A percentile compares a stretch with the other conserved stretches of the same genome.
Conservation (phyloP, 2,888 invertebrate species). For the Catocala sponsa region DNA sequence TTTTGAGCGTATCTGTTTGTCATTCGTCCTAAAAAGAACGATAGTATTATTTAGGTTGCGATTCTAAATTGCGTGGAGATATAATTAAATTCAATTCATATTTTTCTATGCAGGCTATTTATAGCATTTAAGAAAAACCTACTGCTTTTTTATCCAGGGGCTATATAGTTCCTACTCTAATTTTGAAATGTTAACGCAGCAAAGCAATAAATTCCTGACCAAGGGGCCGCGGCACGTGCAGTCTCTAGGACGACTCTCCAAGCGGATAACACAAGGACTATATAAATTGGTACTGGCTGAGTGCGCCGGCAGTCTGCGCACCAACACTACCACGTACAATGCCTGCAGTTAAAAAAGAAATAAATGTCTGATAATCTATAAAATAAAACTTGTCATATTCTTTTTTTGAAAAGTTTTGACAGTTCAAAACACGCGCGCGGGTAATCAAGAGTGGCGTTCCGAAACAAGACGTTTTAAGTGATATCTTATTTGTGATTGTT, state of each 20-base stretch:
- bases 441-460: conserved; percentile 31
- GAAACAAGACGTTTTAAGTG: conserved; percentile 18
- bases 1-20: too few species aligned
- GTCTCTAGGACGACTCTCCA: conserved; percentile 52
- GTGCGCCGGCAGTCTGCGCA: conserved; percentile 65
- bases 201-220: conserved; percentile 22
- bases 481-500: conserved; percentile 30
- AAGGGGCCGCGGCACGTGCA: conserved; percentile 39
- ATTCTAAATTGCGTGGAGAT: too few species aligned
- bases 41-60: too few species aligned
- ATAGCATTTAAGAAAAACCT: too few species aligned
- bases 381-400: not conserved
- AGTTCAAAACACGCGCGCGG: conserved; percentile 26
- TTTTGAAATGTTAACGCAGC: not conserved
- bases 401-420: conserved; percentile 15
- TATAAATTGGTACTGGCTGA: conserved; percentile 67
- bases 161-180: too few species aligned
- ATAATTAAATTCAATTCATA: too few species aligned
- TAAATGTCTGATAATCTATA: conserved; percentile 6
- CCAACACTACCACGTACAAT: conserved; percentile 56
- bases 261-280: conserved; percentile 66
- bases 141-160: too few species aligned
- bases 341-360: conserved; percentile 43
- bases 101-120: too few species aligned
- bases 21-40: too few species aligned